A percentile compares a stretch with the other conserved stretches of the same genome.
These are phyloP conservation scores for Coreius guichenoti DNA, from an alignment of 2,797 vertebrate genomes.

Conservation along the genomic window DNA sequence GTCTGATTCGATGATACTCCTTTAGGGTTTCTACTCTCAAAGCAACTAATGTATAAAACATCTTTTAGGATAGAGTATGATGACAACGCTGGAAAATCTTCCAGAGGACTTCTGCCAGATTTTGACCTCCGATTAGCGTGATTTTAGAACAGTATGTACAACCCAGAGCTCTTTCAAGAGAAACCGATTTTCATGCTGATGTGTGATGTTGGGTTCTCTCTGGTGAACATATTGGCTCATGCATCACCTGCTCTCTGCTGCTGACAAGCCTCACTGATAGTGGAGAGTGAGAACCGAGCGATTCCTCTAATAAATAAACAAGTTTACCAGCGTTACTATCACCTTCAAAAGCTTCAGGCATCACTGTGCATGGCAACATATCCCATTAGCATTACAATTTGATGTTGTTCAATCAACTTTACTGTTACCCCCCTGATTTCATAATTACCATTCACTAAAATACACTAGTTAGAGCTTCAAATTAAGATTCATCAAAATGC, in stretches of 20 bases:
- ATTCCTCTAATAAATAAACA: constrained; percentile 82
- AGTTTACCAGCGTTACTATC: constrained; percentile 70
- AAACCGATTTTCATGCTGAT: constrained; percentile 86
- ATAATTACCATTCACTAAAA: constrained; percentile 59
- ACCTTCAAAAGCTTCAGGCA: constrained; percentile 62
- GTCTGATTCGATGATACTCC: constrained; percentile 30
- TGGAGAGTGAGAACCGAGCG: constrained; percentile 73
- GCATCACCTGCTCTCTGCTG: constrained; percentile 80
- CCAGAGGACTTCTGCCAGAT: constrained; percentile 75
- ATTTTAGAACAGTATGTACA: constrained; percentile 77
- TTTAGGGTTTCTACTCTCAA: constrained; percentile 77
- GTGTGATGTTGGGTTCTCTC: constrained; percentile 78
- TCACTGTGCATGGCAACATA: constrained; percentile 45
- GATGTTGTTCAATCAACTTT: constrained; percentile 67
- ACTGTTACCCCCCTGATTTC: constrained; percentile 41
- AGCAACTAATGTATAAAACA: constrained; percentile 73
- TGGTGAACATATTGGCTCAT: constrained; percentile 83
- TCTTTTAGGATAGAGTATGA: constrained; percentile 75
- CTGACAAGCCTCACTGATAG: constrained; percentile 83
- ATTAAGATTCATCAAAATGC: not conserved
- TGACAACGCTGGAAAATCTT: constrained; percentile 77
- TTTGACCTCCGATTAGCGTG: constrained; percentile 84
- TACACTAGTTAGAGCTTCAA: constrained; percentile 50
- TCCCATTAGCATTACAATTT: constrained; percentile 77
- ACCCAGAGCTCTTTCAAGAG: constrained; percentile 78